Percentiles rank a stretch among this genome's conserved stretches.
These are phyloP conservation scores for Macrobrachium nipponense DNA, from an alignment of 1,140 invertebrate species.

Conservation along the genomic window DNA sequence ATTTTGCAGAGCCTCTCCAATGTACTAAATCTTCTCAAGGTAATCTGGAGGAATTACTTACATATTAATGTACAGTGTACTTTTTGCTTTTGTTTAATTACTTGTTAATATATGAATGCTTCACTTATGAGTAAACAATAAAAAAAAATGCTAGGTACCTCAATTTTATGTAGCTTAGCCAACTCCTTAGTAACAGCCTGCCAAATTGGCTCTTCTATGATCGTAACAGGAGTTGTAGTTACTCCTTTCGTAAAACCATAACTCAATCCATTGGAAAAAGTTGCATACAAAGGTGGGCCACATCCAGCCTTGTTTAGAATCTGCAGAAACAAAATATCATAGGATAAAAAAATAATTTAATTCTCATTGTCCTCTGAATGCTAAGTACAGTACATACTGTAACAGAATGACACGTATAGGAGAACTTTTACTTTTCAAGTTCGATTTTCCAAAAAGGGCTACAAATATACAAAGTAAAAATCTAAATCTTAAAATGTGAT, in stretches of 20 bases:
- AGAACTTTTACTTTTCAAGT: too few species aligned
- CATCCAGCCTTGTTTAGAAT: constrained; percentile 35
- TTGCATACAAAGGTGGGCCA: constrained; percentile 18
- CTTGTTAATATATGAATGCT: too few species aligned
- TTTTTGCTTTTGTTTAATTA: too few species aligned
- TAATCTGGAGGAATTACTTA: too few species aligned
- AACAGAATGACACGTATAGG: neutral
- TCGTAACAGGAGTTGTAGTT: neutral
- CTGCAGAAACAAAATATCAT: constrained; percentile 26
- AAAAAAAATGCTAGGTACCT: constrained; percentile 8
- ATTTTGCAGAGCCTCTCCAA: too few species aligned
- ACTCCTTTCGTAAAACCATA: constrained; percentile 34
- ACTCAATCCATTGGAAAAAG: constrained; percentile 30
- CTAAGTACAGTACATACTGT: too few species aligned
- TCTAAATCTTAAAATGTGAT: too few species aligned
- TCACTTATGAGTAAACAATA: neutral
- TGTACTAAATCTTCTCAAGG: too few species aligned
- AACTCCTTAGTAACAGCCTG: constrained; percentile 23
- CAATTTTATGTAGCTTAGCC: constrained; percentile 27
- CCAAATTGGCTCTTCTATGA: constrained; percentile 31
- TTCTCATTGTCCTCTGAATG: neutral
- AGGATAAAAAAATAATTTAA: constrained; percentile 16
- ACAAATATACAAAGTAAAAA: too few species aligned
- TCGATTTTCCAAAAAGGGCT: too few species aligned
- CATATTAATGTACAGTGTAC: too few species aligned